Percentiles rank a stretch among this genome's conserved stretches.
These are phyloP conservation scores for Drosophila ustulata DNA, from an alignment of 2,888 invertebrate genomes.

Conservation along the genomic window DNA sequence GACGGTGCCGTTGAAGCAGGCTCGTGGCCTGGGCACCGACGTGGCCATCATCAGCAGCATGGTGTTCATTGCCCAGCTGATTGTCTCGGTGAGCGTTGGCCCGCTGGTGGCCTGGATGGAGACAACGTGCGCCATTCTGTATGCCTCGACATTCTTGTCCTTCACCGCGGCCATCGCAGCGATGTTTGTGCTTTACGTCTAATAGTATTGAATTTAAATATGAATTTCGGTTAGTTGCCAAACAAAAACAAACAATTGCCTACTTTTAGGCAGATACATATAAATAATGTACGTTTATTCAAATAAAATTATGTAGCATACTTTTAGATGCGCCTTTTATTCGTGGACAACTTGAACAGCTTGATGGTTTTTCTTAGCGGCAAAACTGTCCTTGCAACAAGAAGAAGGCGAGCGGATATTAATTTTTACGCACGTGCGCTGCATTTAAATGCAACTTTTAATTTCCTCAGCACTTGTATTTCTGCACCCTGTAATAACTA, in stretches of 20 bases:
- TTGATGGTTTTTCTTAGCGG: background rate
- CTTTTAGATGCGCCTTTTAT: constrained; percentile 22
- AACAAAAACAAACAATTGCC: background rate
- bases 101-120: constrained; percentile 81
- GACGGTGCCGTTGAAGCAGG: constrained; percentile 83
- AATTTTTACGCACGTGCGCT: constrained; percentile 72
- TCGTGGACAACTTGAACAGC: background rate
- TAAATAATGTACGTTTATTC: background rate
- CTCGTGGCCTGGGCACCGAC: constrained; percentile 85
- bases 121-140: constrained; percentile 84
- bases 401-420: constrained; percentile 63
- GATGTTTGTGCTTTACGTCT: constrained; percentile 84
- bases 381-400: constrained; percentile 26
- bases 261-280: constrained; percentile 9
- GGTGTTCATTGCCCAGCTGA: constrained; percentile 85
- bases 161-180: constrained; percentile 84
- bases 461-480: constrained; percentile 57
- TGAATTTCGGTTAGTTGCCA: constrained; percentile 11
- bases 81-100: constrained; percentile 84
- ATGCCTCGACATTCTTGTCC: constrained; percentile 83
- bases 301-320: constrained; percentile 36
- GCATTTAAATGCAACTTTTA: constrained; percentile 72
- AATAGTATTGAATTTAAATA: constrained; percentile 32
- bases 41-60: constrained; percentile 85
- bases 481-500: constrained; percentile 16